Percentiles rank a stretch among this genome's conserved stretches.
Evolutionary conservation across 2,113 vertebrate species (phyloP).

Genomic region (Rhodinocichla rosea): DNA sequence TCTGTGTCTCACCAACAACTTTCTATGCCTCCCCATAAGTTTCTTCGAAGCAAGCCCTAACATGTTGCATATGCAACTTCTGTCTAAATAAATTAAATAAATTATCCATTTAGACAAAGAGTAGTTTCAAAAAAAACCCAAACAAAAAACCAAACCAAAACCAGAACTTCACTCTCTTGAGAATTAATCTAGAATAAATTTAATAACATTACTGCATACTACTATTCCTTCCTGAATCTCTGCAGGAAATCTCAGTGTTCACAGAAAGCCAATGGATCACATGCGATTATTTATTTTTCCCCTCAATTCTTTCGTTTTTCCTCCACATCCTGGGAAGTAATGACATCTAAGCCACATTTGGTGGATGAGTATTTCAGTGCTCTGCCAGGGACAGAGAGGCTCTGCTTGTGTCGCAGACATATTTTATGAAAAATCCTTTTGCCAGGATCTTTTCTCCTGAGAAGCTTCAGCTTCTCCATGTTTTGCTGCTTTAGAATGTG

Average conservation of each 20-base stretch:
- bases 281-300: no score
- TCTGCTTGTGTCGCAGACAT: background rate
- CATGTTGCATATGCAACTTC: background rate
- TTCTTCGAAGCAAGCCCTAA: background rate
- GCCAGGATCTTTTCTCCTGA: no score
- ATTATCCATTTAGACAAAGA: background rate
- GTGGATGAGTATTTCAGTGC: background rate
- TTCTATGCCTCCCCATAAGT: background rate
- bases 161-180: background rate
- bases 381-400: background rate
- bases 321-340: rapidly evolving
- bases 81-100: background rate
- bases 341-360: background rate
- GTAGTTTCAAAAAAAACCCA: background rate
- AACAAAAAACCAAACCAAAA: background rate
- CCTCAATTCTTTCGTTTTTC: background rate
- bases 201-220: background rate
- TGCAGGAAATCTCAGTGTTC: background rate
- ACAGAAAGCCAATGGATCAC: background rate
- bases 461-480: no score
- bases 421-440: no score
- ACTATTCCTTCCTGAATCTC: background rate
- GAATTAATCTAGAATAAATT: background rate
- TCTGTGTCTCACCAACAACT: background rate
- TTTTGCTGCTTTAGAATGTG: no score